Base-by-base conservation (phyloP, 2,797 vertebrate genomes). In the Tolypeutes matacus region DNA sequence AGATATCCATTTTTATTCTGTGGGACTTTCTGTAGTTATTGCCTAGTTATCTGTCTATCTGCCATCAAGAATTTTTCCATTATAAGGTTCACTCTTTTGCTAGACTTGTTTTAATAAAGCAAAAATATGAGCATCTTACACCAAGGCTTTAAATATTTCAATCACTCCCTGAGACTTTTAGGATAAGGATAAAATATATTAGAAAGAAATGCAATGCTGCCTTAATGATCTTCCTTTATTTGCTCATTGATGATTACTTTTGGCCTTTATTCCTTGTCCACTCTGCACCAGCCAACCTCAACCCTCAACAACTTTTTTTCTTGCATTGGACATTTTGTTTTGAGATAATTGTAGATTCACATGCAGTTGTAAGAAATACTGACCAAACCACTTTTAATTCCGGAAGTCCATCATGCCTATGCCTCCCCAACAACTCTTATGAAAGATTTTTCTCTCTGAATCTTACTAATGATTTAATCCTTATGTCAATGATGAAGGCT, bases 31-130 rank as follows among this genome's bases (percentile, higher is more conserved):
- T 76, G 13, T 1, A 46, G 60, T 82, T 17, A 64, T 14, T 11
- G 9, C 80, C 15, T 46, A 21, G 36, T 65, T 21, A 6, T 87
- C 60, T 87, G 53, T 17, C 34, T 81, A 53, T 34, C 20, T 86
- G 2, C 34, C 34, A 7, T 53, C 39, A 65, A 39, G 15, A 25
- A 23, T 78, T 72, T 15, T 69, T 39, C 21, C 27, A 34, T 11
- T n/a, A 17, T 69, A 25, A 34, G 5, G 25, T 60, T 6, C 13
- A 39, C n/a, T 77, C 39, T 60, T 4, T 15, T 25, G 2, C 21
- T 49, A 81, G 34, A 51, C 7, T 67, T 62, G 14, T 69, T 95
- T 82, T 64, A 86, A 77, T 72, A 49, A 90, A 94, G 34, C 15
- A 25, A 78, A 92, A 87, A 34, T 76, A 39, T 17, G 31, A 46